Evolutionary conservation across 30 jellyfish, hydroid and myxozoan species (phyloP), one percentile per base, ranked within the genome.

Genomic region (Phacellophora camtschatica): DNA sequence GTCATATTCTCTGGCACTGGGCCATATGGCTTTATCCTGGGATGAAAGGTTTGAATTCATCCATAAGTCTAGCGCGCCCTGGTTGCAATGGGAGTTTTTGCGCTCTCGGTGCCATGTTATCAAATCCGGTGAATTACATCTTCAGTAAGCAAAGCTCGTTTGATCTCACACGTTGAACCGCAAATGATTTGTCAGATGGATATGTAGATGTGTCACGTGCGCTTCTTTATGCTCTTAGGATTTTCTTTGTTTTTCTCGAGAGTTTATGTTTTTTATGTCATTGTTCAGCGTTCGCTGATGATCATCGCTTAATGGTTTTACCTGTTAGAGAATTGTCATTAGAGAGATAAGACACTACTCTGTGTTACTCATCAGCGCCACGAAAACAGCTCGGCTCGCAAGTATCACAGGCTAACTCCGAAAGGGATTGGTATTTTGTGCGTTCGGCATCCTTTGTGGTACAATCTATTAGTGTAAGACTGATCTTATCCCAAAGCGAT

Each of bases 391-490:
- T n/a, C n/a, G n/a, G n/a, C n/a, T n/a, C n/a, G n/a, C n/a, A n/a
- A n/a, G n/a, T n/a, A n/a, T n/a, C n/a, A n/a, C n/a, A n/a, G n/a
- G n/a, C n/a, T n/a, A n/a, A n/a, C n/a, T n/a, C n/a, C n/a, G n/a
- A n/a, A 64, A 66, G 81, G 78, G 77, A 65, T 66, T 59, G 79
- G 79, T 39, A 76, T 57, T 18, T 39, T 45, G 79, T 71, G 88
- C 91, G 50, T 57, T 83, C 91, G 91, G 91, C 43, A 22, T 12
- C 42, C 84, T 80, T 80, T 80, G 91, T 80, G 84, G 77, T 34
- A 42, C 84, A 48, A 15, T 30, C 71, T 22, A 62, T 80, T 36
- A 80, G 37, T 57, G 91, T 31, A 37, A 65, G 91, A 61, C 36
- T 58, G 91, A 80, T 80, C 68, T 80, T 65, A 64, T 64, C 77